Evolutionary conservation across 2,797 vertebrate genomes (phyloP), one percentile per base, ranked within the genome.

Genomic region (Mallotus villosus): DNA sequence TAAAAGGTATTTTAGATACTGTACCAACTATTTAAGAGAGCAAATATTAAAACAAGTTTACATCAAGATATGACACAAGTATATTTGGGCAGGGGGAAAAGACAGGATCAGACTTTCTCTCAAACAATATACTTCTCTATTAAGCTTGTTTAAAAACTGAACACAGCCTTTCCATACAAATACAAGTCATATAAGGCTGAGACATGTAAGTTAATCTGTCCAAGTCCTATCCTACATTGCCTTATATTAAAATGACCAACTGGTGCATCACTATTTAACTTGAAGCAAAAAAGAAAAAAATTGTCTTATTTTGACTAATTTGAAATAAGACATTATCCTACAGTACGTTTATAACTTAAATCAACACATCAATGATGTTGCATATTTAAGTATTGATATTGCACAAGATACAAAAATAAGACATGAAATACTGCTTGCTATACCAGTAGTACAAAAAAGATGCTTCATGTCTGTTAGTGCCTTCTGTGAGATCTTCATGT

Each of bases 351-450:
- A 55, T 55, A 81, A 78, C 80, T 87, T 77, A 81, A 84, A 88
- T 80, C 70, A 68, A 90, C 88, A 90, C 77, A 88, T 89, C 77
- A 85, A 73, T 78, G 73, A 91, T 90, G 92, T 94, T 96, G 94
- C 94, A 94, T 96, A 96, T 91, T 91, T 91, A 92, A 90, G 86
- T 89, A 88, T 92, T 93, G 82, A 91, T 97, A 96, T 96, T 97
- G 95, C 96, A 97, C 95, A 91, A 94, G 87, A 93, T 95, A 95
- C 92, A 95, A 96, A 96, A 94, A 94, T 93, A 95, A 89, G 85
- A 93, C 85, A 73, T 84, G 92, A 94, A 97, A 96, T 95, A 96
- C 94, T 92, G 93, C 91, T 92, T 86, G 89, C 87, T 91, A 92
- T 91, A 92, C 79, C 79, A 78, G 88, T 90, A 92, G 71, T 90